These are phyloP conservation scores for Sussaba pulchella DNA, from an alignment of 2,888 invertebrate genomes.

Conservation along the genomic window DNA sequence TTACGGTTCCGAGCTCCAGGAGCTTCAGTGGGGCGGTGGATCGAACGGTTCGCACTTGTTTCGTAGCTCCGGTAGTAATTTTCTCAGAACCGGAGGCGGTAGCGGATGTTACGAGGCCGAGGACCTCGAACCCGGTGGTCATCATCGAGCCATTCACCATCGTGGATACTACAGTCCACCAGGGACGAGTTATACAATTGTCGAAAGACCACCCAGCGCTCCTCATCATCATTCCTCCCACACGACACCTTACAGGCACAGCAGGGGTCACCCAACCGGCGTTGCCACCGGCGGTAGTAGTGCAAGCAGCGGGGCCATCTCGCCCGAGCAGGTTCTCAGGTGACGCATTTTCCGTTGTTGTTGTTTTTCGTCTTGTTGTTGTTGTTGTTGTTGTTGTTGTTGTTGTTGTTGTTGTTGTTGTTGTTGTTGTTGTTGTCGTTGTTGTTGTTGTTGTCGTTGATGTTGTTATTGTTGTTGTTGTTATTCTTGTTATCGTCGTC, in stretches of 20 bases:
- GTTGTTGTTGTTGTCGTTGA: too few species aligned
- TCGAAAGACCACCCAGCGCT: slow-evolving; percentile 91
- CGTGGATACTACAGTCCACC: slow-evolving; percentile 94
- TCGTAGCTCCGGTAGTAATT: slow-evolving; percentile 75
- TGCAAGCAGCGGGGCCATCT: slow-evolving; percentile 87
- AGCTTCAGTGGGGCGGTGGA: slow-evolving; percentile 82
- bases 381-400: neutral
- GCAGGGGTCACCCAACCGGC: slow-evolving; percentile 70
- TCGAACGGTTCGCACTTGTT: slow-evolving; percentile 78
- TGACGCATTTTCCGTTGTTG: slow-evolving; percentile 60
- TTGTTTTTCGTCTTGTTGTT: neutral
- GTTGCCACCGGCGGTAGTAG: slow-evolving; percentile 85
- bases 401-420: neutral
- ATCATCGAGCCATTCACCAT: slow-evolving; percentile 86
- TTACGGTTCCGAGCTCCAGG: slow-evolving; percentile 83
- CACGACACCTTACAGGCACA: slow-evolving; percentile 81
- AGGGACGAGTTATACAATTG: slow-evolving; percentile 95
- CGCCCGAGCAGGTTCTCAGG: slow-evolving; percentile 93
- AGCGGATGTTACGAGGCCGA: slow-evolving; percentile 82
- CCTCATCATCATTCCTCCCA: slow-evolving; percentile 90
- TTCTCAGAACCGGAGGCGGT: slow-evolving; percentile 85
- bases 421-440: too few species aligned
- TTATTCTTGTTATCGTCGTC: too few species aligned
- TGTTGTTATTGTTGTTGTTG: too few species aligned
- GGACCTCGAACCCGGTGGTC: slow-evolving; percentile 84